A percentile compares a stretch with the other conserved stretches of the same genome.
phyloP scores from a whole-genome alignment of 2,888 invertebrate genomes.

The Drosophila multiciliata region DNA sequence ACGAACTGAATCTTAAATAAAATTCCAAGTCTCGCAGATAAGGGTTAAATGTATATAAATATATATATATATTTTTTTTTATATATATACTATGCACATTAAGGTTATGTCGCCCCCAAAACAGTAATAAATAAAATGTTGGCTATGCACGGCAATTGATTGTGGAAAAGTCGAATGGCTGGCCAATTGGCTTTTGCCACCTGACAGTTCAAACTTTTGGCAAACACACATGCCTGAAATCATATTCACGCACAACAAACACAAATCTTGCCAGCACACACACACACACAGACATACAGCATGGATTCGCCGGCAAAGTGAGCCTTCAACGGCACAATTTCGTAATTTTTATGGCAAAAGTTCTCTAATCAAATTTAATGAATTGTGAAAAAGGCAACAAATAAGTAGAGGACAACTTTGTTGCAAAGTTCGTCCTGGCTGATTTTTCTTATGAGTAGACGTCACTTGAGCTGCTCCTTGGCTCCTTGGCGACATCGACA shows the following conservation, averaged over 20 bases:
- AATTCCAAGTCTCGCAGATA: conserved; percentile 18
- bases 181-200: conserved; percentile 78
- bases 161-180: conserved; percentile 66
- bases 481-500: conserved; percentile 1
- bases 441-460: conserved; percentile 76
- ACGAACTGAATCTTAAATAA: conserved; percentile 16
- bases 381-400: conserved; percentile 82
- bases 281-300: conserved; percentile 22
- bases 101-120: conserved; percentile 3
- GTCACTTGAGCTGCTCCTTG: conserved; percentile 44
- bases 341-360: conserved; percentile 82
- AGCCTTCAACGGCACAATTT: conserved; percentile 82
- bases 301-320: conserved; percentile 60
- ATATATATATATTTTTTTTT: background rate
- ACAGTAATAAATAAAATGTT: conserved; percentile 44
- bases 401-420: conserved; percentile 77
- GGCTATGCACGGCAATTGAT: conserved; percentile 52
- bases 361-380: conserved; percentile 82
- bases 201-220: conserved; percentile 74
- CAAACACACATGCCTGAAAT: conserved; percentile 69
- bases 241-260: conserved; percentile 80
- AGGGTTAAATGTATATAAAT: background rate
- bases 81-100: background rate
- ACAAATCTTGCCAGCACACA: conserved; percentile 62
- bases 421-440: conserved; percentile 74